Base-by-base conservation (phyloP, 2,797 vertebrate species). In the Antennarius maculatus region DNA sequence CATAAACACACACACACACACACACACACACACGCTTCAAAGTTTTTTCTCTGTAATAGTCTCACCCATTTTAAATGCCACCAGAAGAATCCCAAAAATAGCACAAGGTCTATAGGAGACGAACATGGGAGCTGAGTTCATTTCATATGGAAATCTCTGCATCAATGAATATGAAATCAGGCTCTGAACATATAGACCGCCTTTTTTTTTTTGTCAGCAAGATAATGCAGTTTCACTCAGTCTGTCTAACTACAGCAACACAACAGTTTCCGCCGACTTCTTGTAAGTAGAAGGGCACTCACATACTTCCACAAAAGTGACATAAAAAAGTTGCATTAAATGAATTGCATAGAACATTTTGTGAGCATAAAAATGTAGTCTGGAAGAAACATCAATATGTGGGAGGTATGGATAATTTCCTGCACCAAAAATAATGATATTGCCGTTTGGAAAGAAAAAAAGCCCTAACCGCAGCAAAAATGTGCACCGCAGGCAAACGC, bases 101-200 rank as follows among this genome's bases (percentile, higher is more conserved):
- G 37, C 27, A 47, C 17, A 47, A 34, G 39, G 59, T 49, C 37
- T 39, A 39, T 11, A 10, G 50, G 17, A 28, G 46, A 1, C 58
- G 49, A 65, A 48, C 47, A 66, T 12, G 15, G 49, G 16, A 42
- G 63, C 42, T 53, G 1, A 34, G 2, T 76, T 66, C 74, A 54
- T 69, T 79, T 64, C 39, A 72, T 69, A 66, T 79, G 61, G 46
- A 78, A 76, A 77, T 60, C 23, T 37, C 31, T 68, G 71, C 50
- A 71, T 31, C 37, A 61, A 75, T 77, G 59, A 80, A 80, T 76
- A 80, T 66, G 50, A 69, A 79, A 83, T 81, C 27, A 65, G 42
- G 50, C 31, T 41, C n/a, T 18, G 45, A 52, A 49, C 15, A 56
- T 42, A 57, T 2, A 64, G 42, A 12, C 10, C 11, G 15, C 42